Evolutionary conservation across 2,113 vertebrate genomes (phyloP).

Genomic region (Bufo gargarizans): DNA sequence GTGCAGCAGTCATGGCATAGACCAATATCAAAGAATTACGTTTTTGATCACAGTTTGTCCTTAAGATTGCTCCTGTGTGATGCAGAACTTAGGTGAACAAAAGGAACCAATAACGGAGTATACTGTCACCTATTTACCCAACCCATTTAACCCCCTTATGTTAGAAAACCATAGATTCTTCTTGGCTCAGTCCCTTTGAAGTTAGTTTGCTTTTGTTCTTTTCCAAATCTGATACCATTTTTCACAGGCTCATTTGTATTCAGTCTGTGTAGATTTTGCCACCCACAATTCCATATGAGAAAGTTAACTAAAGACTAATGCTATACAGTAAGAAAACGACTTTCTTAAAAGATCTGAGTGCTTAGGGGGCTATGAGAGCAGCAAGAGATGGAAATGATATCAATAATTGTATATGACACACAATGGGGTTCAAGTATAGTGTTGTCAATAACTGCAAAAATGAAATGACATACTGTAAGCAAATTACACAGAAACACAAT

Average conservation of each 20-base stretch:
- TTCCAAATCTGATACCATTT: constrained; percentile 84
- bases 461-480: background rate
- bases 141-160: constrained; percentile 70
- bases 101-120: constrained; percentile 66
- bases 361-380: constrained; percentile 45
- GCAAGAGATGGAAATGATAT: constrained; percentile 37
- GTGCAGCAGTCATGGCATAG: constrained; percentile 67
- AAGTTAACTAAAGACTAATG: constrained; percentile 67
- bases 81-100: constrained; percentile 66
- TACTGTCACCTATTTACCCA: constrained; percentile 65
- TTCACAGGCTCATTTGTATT: constrained; percentile 83
- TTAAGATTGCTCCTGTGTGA: constrained; percentile 68
- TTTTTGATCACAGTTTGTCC: constrained; percentile 73
- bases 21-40: constrained; percentile 76
- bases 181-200: constrained; percentile 76
- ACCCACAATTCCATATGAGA: constrained; percentile 81
- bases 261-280: constrained; percentile 73
- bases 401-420: background rate
- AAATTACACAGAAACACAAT: background rate
- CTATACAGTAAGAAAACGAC: constrained; percentile 63
- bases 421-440: background rate
- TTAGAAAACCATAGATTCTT: constrained; percentile 68
- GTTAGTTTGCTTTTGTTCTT: constrained; percentile 85
- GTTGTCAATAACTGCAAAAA: no score
- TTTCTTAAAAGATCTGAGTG: constrained; percentile 37